phyloP scores from a whole-genome alignment of 2,797 vertebrate genomes.

The Gouania willdenowi region DNA sequence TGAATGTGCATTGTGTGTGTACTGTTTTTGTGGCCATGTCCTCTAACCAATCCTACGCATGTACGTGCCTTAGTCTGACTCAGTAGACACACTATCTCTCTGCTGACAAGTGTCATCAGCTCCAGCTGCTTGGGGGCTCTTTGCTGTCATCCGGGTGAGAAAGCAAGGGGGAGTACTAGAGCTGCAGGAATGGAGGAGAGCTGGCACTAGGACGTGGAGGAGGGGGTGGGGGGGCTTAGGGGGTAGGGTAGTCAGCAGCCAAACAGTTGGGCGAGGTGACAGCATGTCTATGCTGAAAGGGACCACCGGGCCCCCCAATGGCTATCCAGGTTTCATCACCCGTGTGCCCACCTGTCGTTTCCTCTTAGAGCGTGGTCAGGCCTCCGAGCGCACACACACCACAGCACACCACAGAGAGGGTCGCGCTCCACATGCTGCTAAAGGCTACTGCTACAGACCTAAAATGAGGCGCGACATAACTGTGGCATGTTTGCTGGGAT shows the following conservation, averaged over 20 bases:
- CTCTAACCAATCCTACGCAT: conserved; percentile 31
- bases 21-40: conserved; percentile 18
- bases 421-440: conserved; percentile 14
- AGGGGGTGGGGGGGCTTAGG: conserved; percentile 5
- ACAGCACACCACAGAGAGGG: conserved; percentile 1
- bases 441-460: conserved; percentile 48
- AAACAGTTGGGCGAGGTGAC: conserved; percentile 50
- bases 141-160: conserved; percentile 37
- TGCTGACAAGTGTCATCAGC: conserved; percentile 67
- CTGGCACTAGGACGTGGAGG: not conserved
- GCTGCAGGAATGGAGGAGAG: conserved; percentile 28
- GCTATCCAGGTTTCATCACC: conserved; percentile 60
- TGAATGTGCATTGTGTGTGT: no score
- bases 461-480: conserved; percentile 61
- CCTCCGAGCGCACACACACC: no score
- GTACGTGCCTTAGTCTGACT: conserved; percentile 45
- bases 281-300: conserved; percentile 53
- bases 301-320: conserved; percentile 39
- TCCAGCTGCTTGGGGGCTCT: conserved; percentile 55
- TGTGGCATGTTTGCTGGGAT: conserved; percentile 60
- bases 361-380: conserved; percentile 28
- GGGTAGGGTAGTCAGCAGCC: conserved; percentile 26
- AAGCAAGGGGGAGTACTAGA: conserved; percentile 33
- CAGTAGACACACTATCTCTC: conserved; percentile 36
- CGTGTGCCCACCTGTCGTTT: conserved; percentile 51